These are phyloP conservation scores for Odocoileus virginianus DNA, from an alignment of 2,113 vertebrate genomes.

Conservation along the genomic window DNA sequence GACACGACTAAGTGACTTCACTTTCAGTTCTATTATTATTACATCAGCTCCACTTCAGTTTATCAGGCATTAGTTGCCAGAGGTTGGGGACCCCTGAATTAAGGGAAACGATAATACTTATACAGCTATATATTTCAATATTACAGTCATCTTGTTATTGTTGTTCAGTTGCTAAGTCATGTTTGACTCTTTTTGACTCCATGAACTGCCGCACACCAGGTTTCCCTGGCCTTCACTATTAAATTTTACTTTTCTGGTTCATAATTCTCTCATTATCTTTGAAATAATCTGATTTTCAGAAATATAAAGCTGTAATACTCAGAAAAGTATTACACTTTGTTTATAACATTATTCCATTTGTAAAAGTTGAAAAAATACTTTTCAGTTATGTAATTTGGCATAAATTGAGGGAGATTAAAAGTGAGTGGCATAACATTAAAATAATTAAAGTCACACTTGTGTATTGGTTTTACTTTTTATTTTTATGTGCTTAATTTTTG, in stretches of 20 bases:
- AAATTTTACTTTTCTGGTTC: background rate
- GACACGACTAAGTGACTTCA: no score
- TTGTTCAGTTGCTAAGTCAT: background rate
- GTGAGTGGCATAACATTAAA: background rate
- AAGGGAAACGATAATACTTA: background rate
- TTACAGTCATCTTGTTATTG: background rate
- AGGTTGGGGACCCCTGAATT: background rate
- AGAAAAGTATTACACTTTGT: background rate
- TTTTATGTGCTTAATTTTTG: background rate
- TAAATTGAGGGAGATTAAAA: background rate
- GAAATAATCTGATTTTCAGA: background rate
- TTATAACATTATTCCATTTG: background rate
- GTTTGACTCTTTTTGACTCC: background rate
- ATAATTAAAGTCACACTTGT: background rate
- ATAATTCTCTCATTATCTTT: background rate
- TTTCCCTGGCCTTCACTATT: background rate
- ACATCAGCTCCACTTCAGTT: background rate
- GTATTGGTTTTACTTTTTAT: background rate
- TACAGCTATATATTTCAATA: background rate
- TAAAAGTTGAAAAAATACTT: background rate
- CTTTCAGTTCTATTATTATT: background rate
- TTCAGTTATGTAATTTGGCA: background rate
- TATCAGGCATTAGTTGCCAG: background rate
- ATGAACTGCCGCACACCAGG: background rate
- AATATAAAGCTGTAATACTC: background rate